Conservation (phyloP, 1,140 invertebrate genomes). For the Eupristina koningsbergeri region DNA sequence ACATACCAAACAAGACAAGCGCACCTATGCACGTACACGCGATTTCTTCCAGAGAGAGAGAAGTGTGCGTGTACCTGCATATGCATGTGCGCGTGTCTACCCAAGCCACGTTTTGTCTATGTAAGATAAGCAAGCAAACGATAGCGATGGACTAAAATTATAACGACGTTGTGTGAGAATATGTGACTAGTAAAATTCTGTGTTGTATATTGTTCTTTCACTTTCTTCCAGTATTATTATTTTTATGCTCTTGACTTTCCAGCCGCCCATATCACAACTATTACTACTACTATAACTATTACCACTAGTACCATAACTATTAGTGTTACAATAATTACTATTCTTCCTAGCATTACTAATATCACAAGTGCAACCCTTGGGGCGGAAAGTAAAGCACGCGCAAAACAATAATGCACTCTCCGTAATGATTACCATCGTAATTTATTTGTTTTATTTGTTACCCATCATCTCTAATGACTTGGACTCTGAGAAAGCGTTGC, state of each 20-base stretch:
- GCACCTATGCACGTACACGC: background rate
- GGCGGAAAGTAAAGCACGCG: conserved; percentile 44
- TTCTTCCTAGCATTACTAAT: background rate
- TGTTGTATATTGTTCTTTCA: conserved; percentile 26
- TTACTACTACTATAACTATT: background rate
- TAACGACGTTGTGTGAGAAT: conserved; percentile 17
- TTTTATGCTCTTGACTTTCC: conserved; percentile 41
- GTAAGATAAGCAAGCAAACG: conserved; percentile 6
- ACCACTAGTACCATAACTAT: background rate
- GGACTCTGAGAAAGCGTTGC: background rate
- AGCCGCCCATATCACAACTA: conserved; percentile 13
- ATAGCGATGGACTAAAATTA: background rate
- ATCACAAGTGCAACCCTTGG: conserved; percentile 21
- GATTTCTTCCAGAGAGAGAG: background rate
- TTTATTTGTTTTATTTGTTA: background rate
- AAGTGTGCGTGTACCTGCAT: background rate
- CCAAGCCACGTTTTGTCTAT: background rate
- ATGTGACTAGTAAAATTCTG: conserved; percentile 17
- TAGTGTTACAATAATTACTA: background rate
- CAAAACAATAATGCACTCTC: conserved; percentile 34
- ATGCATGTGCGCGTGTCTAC: background rate
- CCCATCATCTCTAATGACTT: conserved; percentile 18
- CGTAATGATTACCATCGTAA: conserved; percentile 5
- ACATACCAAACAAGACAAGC: background rate
- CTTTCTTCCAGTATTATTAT: conserved; percentile 29